phyloP scores from a whole-genome alignment of 2,888 invertebrate species.

The Lepidochrysops patricia region DNA sequence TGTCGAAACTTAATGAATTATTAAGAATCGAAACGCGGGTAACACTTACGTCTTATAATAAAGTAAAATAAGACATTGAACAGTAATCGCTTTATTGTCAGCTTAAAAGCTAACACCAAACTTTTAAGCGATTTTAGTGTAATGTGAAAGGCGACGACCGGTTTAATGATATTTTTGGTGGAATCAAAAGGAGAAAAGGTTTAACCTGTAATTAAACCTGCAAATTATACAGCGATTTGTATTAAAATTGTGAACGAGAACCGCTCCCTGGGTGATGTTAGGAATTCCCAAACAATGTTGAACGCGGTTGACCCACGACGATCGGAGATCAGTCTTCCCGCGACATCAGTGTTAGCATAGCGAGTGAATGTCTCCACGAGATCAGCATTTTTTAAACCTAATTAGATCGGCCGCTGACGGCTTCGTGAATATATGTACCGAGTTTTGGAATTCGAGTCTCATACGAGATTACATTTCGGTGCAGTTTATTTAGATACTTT shows the following conservation, averaged over 20 bases:
- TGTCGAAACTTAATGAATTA: not conserved
- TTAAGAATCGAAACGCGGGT: not conserved
- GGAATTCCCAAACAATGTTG: constrained; percentile 4
- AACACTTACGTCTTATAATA: not conserved
- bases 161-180: not conserved
- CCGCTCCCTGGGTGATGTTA: not conserved
- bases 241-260: not conserved
- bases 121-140: not conserved
- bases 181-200: not conserved
- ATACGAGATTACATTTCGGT: not conserved
- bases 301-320: constrained; percentile 3
- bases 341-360: not conserved
- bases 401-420: not conserved
- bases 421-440: not conserved
- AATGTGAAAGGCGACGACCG: not conserved
- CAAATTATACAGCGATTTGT: constrained; percentile 2
- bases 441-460: not conserved
- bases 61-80: not conserved
- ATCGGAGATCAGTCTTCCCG: not conserved
- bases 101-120: not conserved
- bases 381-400: constrained; percentile 10
- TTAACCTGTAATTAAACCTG: not conserved
- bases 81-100: not conserved
- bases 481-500: not conserved
- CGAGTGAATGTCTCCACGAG: constrained; percentile 9